Evolutionary conservation across 2,888 invertebrate species (phyloP).

Genomic region (Yponomeuta plumbellus): DNA sequence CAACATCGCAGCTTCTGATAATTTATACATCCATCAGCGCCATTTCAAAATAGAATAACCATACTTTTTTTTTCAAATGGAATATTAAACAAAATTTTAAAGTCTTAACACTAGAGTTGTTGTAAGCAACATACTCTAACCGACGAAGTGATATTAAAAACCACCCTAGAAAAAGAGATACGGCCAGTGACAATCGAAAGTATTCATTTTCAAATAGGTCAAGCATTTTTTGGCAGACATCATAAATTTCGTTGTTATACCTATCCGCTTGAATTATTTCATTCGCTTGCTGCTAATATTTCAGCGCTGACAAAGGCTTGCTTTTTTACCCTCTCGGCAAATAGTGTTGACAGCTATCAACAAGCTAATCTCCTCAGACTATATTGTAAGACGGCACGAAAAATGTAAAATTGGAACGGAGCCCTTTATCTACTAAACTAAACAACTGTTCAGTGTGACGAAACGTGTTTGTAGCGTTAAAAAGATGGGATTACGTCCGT

Average conservation of each 20-base stretch:
- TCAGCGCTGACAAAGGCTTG: neutral
- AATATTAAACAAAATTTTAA: too few species aligned
- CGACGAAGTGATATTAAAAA: neutral
- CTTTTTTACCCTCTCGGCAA: neutral
- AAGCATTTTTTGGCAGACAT: neutral
- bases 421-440: neutral
- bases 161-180: neutral
- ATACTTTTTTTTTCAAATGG: too few species aligned
- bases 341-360: neutral
- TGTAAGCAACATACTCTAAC: too few species aligned
- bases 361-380: neutral
- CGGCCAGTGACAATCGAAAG: neutral
- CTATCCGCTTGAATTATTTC: neutral
- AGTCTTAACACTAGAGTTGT: too few species aligned
- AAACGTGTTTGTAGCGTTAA: neutral
- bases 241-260: neutral
- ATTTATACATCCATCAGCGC: too few species aligned
- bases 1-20: too few species aligned
- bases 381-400: neutral
- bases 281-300: neutral
- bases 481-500: neutral
- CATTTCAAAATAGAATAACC: too few species aligned
- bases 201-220: neutral
- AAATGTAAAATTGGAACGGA: constrained; percentile 5
- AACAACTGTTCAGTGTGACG: neutral